Evolutionary conservation across 1,140 invertebrate genomes (phyloP), one percentile per base, ranked within the genome.

Genomic region (Zaprionus ornatus): DNA sequence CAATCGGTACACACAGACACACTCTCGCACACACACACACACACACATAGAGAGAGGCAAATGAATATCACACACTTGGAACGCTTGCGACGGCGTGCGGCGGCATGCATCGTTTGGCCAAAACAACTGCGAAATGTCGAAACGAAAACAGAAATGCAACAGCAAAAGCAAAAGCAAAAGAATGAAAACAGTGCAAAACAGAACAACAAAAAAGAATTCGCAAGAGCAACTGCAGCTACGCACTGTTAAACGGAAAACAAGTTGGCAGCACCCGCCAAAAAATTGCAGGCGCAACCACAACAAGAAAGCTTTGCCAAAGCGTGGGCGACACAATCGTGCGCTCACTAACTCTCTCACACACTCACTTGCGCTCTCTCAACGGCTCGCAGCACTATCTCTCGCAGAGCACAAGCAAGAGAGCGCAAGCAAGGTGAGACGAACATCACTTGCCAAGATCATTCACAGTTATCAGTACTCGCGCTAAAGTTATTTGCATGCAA

Each of bases 61-160:
- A 56, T 29, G 29, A 62, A 79, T 45, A 73, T 27, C 66, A 79
- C 72, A 75, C 76, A 79, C 76, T 79, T 79, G 66, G n/a, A 61
- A 54, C 73, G 62, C 57, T 71, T 79, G 42, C 66, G 57, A 32
- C 73, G 62, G 27, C 62, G 57, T 71, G 77, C 29, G 15, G 77
- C 40, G 17, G 67, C 67, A 72, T 71, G 76, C 76, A 65, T 65
- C 77, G 71, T 79, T 61, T 76, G 62, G 29, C 17, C 48, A 50
- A 52, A 52, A 27, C 66, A 65, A 27, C 56, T 50, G 54, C 37
- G 19, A 50, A 48, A 45, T 19, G 56, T 17, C 61, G 7, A 69
- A 40, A 32, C 19, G 37, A 37, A 60, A 37, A 60, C 57, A 25
- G 23, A 27, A 50, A 15, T 45, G 42, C 17, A 42, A 25, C 10